A percentile compares a stretch with the other conserved stretches of the same genome.
phyloP scores from a whole-genome alignment of 37 sponge, comb jelly and placozoan genomes.

The Ianthella basta region DNA sequence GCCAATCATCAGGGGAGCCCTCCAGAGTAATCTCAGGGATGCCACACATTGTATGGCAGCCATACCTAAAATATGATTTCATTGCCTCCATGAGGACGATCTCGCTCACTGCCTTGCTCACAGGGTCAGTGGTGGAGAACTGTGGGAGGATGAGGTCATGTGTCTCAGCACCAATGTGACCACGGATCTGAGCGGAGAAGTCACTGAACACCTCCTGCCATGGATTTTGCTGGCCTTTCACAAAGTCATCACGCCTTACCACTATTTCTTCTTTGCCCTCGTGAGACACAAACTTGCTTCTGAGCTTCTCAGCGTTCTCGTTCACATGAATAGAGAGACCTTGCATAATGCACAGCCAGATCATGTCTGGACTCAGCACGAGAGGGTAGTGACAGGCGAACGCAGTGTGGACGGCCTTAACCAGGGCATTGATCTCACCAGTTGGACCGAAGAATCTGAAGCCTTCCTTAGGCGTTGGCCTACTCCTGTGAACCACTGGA shows the following conservation, averaged over 20 bases:
- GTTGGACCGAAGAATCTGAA: no score
- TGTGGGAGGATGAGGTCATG: slow-evolving; percentile 44
- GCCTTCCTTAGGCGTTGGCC: no score
- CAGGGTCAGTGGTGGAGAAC: slow-evolving; percentile 64
- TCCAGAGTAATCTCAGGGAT: slow-evolving; percentile 69
- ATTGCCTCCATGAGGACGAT: slow-evolving; percentile 61
- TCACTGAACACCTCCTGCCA: slow-evolving; percentile 65
- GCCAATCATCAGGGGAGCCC: slow-evolving; percentile 65
- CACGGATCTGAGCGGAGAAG: slow-evolving; percentile 57
- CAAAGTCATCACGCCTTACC: slow-evolving; percentile 43
- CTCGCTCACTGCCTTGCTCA: slow-evolving; percentile 57
- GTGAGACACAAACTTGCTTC: slow-evolving; percentile 61
- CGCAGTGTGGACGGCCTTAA: slow-evolving; percentile 43
- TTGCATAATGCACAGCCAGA: slow-evolving; percentile 65
- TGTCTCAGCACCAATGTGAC: slow-evolving; percentile 43
- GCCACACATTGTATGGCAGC: slow-evolving; percentile 38
- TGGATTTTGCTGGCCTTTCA: slow-evolving; percentile 55
- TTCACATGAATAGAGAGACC: slow-evolving; percentile 56
- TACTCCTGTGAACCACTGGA: no score
- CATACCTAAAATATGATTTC: slow-evolving; percentile 56
- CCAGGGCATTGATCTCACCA: slow-evolving; percentile 10
- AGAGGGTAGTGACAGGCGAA: slow-evolving; percentile 51
- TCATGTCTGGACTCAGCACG: slow-evolving; percentile 49
- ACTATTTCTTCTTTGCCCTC: slow-evolving; percentile 40
- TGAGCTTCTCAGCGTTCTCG: slow-evolving; percentile 56